phyloP scores from a whole-genome alignment of 2,888 invertebrate species.

The Phyllotreta cruciferae region DNA sequence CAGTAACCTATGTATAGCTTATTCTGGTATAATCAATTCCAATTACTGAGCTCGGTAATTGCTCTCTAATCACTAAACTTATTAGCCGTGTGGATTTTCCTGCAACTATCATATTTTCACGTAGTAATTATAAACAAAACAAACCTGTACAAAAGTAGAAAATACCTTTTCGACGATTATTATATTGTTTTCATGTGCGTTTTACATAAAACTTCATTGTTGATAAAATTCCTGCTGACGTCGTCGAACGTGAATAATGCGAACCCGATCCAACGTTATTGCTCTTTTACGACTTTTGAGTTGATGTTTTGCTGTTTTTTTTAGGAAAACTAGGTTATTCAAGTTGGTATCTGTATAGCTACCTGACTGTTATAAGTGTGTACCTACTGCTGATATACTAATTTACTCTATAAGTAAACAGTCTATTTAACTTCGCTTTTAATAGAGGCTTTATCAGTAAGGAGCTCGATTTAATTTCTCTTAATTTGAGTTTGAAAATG shows the following conservation, averaged over 20 bases:
- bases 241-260: slow-evolving; percentile 6
- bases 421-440: too few relatives aligned
- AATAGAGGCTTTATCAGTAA: too few relatives aligned
- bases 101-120: slow-evolving; percentile 13
- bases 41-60: not conserved
- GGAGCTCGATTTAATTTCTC: too few relatives aligned
- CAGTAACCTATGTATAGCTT: too few relatives aligned
- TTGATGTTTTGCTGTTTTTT: not conserved
- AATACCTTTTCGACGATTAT: slow-evolving; percentile 16
- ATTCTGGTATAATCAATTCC: too few relatives aligned
- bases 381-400: too few relatives aligned
- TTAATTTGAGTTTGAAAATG: too few relatives aligned
- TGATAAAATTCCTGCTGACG: slow-evolving; percentile 25
- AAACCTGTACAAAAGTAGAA: not conserved
- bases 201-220: slow-evolving; percentile 27
- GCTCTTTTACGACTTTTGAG: slow-evolving; percentile 7
- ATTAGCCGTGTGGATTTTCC: slow-evolving; percentile 4
- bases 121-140: slow-evolving; percentile 16
- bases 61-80: slow-evolving; percentile 3
- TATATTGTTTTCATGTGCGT: slow-evolving; percentile 14
- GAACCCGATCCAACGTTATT: not conserved
- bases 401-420: too few relatives aligned
- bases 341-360: not conserved
- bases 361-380: too few relatives aligned
- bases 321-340: slow-evolving; percentile 3